These are phyloP conservation scores for Clarias batrachus DNA, from an alignment of 2,113 vertebrate genomes.

Conservation along the genomic window DNA sequence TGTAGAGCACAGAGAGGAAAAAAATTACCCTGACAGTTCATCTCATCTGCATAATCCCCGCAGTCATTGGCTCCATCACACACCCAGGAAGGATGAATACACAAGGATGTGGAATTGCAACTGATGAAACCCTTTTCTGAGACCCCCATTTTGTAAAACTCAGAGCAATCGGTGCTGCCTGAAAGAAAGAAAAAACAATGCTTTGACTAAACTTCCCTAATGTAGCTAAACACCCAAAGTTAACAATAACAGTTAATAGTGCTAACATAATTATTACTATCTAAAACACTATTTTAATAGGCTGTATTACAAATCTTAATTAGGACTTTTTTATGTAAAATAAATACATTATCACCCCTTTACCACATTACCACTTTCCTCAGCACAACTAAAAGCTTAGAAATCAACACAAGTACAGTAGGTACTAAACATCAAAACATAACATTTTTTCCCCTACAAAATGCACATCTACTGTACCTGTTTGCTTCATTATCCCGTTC, in stretches of 20 bases:
- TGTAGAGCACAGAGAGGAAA: constrained; percentile 38
- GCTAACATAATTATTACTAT: background rate
- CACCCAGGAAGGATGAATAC: constrained; percentile 91
- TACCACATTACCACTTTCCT: no score
- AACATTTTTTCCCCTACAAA: background rate
- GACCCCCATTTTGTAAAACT: constrained; percentile 94
- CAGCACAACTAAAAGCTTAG: background rate
- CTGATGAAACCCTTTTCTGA: constrained; percentile 88
- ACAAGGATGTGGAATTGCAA: constrained; percentile 95
- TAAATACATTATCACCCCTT: background rate
- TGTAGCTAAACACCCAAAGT: background rate
- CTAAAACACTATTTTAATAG: background rate
- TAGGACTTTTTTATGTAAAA: background rate
- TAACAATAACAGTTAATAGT: background rate
- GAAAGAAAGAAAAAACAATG: constrained; percentile 46
- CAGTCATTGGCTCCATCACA: constrained; percentile 98
- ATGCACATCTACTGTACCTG: background rate
- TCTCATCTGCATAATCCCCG: constrained; percentile 93
- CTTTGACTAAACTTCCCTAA: background rate
- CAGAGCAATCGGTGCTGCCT: constrained; percentile 87
- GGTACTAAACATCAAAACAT: background rate
- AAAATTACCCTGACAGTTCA: constrained; percentile 91
- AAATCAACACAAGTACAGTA: background rate
- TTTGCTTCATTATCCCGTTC: no score
- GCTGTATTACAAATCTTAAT: background rate